A percentile compares a stretch with the other conserved stretches of the same genome.
Evolutionary conservation across 2,888 invertebrate species (phyloP).

Genomic region (Drosophila kanekoi): DNA sequence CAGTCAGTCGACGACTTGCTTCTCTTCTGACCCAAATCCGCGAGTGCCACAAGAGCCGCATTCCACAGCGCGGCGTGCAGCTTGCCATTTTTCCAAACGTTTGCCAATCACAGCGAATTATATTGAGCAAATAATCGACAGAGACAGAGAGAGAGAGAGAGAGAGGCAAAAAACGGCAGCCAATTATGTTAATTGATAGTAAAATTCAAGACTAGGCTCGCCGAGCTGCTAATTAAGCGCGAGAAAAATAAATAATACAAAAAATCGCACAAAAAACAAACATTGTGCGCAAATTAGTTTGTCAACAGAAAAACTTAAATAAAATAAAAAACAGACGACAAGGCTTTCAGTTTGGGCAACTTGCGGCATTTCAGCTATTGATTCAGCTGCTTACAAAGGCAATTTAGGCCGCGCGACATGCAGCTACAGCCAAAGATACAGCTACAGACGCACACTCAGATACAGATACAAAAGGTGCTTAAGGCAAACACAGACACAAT

Average conservation of each 20-base stretch:
- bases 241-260: slow-evolving; percentile 22
- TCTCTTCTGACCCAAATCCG: slow-evolving; percentile 59
- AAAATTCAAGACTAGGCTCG: slow-evolving; percentile 61
- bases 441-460: slow-evolving; percentile 14
- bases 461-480: slow-evolving; percentile 21
- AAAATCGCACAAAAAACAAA: slow-evolving; percentile 11
- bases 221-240: slow-evolving; percentile 63
- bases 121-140: slow-evolving; percentile 54
- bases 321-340: slow-evolving; percentile 33
- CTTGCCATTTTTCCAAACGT: slow-evolving; percentile 49
- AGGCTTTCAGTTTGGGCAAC: slow-evolving; percentile 51
- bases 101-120: slow-evolving; percentile 60
- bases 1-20: slow-evolving; percentile 35
- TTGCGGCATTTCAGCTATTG: slow-evolving; percentile 54
- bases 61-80: slow-evolving; percentile 37
- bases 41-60: slow-evolving; percentile 42
- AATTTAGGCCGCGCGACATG: slow-evolving; percentile 45
- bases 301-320: slow-evolving; percentile 44
- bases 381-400: slow-evolving; percentile 48
- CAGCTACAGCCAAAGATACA: slow-evolving; percentile 10
- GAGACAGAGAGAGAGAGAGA: not conserved
- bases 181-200: slow-evolving; percentile 77
- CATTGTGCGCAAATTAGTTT: slow-evolving; percentile 62
- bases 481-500: slow-evolving; percentile 34
- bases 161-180: slow-evolving; percentile 31